Percentiles rank a stretch among this genome's conserved stretches.
Evolutionary conservation across 2,888 invertebrate species (phyloP).

Genomic region (Chrysopilus asiliformis): DNA sequence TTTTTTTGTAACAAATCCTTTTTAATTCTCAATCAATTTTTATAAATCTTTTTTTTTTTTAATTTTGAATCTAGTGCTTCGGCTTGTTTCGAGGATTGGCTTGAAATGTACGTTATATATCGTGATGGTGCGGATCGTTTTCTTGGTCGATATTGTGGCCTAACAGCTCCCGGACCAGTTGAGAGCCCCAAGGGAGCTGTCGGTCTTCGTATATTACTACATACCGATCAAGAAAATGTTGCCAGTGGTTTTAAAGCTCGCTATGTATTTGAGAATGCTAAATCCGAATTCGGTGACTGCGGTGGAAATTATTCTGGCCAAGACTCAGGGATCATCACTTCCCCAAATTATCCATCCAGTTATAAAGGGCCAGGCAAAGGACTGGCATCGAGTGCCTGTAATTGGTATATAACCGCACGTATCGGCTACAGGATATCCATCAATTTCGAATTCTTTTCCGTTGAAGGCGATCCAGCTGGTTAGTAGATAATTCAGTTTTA

Average conservation of each 20-base stretch:
- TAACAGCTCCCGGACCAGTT: slow-evolving; percentile 86
- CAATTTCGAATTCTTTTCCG: slow-evolving; percentile 80
- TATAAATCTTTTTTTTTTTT: no score
- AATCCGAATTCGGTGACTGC: slow-evolving; percentile 84
- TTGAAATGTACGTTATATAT: slow-evolving; percentile 84
- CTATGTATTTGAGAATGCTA: slow-evolving; percentile 83
- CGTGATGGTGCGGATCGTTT: slow-evolving; percentile 68
- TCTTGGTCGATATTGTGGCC: slow-evolving; percentile 84
- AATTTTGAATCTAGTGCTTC: slow-evolving; percentile 41
- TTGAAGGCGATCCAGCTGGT: slow-evolving; percentile 87
- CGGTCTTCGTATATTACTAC: slow-evolving; percentile 76
- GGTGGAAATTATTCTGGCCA: slow-evolving; percentile 79
- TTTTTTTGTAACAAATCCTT: neutral
- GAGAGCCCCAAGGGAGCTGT: slow-evolving; percentile 82
- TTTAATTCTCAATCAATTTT: neutral
- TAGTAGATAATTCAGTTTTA: slow-evolving; percentile 23
- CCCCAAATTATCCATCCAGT: slow-evolving; percentile 81
- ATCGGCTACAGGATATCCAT: slow-evolving; percentile 79
- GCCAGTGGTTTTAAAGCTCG: slow-evolving; percentile 93
- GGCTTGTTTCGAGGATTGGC: slow-evolving; percentile 83
- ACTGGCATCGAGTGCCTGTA: slow-evolving; percentile 78
- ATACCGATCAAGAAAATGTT: slow-evolving; percentile 75
- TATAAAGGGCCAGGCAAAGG: slow-evolving; percentile 74
- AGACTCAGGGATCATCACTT: slow-evolving; percentile 70
- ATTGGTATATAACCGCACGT: slow-evolving; percentile 88